Evolutionary conservation across 1,140 invertebrate species (phyloP).

Genomic region (Lamellibrachia luymesi): DNA sequence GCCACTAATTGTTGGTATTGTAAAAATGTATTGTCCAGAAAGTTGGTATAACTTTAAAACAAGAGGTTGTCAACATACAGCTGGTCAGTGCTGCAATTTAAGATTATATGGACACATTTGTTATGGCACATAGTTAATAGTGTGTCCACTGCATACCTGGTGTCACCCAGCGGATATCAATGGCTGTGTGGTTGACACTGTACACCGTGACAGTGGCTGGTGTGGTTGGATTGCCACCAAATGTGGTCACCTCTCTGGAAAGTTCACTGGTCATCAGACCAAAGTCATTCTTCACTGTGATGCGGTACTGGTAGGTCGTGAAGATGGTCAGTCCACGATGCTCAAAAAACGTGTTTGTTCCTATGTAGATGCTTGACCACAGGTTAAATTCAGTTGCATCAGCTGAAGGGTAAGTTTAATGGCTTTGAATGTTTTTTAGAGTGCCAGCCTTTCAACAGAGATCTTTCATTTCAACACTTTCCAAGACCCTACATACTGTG

Average conservation of each 20-base stretch:
- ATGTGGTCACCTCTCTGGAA: conserved; percentile 48
- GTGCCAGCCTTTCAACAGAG: background rate
- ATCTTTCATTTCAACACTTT: no score
- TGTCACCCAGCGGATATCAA: conserved; percentile 44
- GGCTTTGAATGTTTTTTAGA: background rate
- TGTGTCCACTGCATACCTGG: conserved; percentile 32
- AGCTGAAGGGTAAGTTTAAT: conserved; percentile 33
- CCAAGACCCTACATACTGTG: no score
- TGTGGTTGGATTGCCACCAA: conserved; percentile 47
- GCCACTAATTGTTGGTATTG: no score
- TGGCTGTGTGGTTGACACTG: conserved; percentile 38
- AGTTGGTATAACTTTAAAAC: no score
- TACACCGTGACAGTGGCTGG: conserved; percentile 39
- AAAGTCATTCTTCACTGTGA: conserved; percentile 49
- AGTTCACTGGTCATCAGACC: conserved; percentile 44
- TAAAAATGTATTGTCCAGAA: no score
- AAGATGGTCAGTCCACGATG: conserved; percentile 47
- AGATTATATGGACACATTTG: background rate
- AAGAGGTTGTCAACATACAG: no score
- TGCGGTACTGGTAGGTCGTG: conserved; percentile 50
- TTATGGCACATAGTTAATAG: background rate
- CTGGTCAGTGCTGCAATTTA: background rate
- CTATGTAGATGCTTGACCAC: conserved; percentile 47
- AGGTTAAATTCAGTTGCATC: conserved; percentile 33
- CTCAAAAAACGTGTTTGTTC: conserved; percentile 42